Evolutionary conservation across 1,140 invertebrate genomes (phyloP).

Genomic region (Anthonomus grandis): DNA sequence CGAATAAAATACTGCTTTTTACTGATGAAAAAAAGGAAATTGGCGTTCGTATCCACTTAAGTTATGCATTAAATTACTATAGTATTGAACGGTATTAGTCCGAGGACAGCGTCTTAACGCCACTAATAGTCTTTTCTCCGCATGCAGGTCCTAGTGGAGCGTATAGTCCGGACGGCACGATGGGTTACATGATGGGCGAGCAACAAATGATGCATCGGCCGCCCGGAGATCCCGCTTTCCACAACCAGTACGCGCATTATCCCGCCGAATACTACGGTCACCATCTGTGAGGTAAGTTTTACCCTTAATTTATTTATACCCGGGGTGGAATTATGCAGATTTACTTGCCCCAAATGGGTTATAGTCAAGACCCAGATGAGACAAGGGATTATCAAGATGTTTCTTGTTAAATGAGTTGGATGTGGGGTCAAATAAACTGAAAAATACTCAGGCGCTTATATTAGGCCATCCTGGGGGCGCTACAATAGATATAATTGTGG

Average conservation of each 20-base stretch:
- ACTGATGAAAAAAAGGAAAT: background rate
- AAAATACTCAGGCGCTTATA: too few species aligned
- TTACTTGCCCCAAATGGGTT: too few species aligned
- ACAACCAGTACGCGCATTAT: conserved; percentile 87
- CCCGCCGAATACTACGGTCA: conserved; percentile 87
- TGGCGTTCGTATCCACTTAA: too few species aligned
- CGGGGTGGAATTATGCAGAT: too few species aligned
- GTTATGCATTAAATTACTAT: background rate
- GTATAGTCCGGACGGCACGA: conserved; percentile 90
- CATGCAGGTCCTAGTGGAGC: conserved; percentile 89
- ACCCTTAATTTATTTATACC: too few species aligned
- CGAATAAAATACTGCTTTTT: background rate
- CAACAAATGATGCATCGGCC: conserved; percentile 93
- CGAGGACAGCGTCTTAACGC: conserved; percentile 46
- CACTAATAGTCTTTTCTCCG: conserved; percentile 75
- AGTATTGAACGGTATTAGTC: conserved; percentile 11
- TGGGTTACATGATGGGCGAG: conserved; percentile 97
- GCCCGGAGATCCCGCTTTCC: conserved; percentile 83
- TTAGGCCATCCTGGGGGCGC: too few species aligned
- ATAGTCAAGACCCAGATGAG: too few species aligned
- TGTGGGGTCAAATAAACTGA: too few species aligned
- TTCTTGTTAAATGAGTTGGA: too few species aligned
- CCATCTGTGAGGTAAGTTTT: conserved; percentile 70
- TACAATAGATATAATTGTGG: too few species aligned
- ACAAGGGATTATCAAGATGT: too few species aligned